Evolutionary conservation across 2,888 invertebrate species (phyloP).

Genomic region (Stenichneumon culpator): DNA sequence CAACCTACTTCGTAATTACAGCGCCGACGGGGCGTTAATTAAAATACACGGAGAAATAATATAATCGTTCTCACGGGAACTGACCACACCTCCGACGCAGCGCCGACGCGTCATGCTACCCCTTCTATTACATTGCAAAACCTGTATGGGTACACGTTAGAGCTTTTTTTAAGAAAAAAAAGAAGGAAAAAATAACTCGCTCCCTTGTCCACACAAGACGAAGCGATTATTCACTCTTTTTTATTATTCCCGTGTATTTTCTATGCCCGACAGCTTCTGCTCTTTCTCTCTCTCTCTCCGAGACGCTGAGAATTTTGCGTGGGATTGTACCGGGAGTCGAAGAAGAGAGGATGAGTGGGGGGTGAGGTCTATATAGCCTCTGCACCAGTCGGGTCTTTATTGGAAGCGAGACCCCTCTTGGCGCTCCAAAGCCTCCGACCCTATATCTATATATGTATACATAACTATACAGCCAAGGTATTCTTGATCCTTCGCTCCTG

Average conservation of each 20-base stretch:
- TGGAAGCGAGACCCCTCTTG: conserved; percentile 69
- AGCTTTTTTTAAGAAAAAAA: conserved; percentile 10
- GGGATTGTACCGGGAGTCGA: conserved; percentile 65
- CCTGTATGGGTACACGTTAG: neutral
- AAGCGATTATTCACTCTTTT: conserved; percentile 18
- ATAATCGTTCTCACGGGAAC: conserved; percentile 64
- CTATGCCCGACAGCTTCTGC: conserved; percentile 3
- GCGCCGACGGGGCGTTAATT: conserved; percentile 59
- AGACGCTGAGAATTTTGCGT: conserved; percentile 63
- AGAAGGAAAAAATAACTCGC: neutral
- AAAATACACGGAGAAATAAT: conserved; percentile 58
- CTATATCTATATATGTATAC: conserved; percentile 4
- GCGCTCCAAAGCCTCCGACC: conserved; percentile 59
- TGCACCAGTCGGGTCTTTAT: conserved; percentile 69
- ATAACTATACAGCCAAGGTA: conserved; percentile 45
- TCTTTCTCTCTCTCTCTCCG: conserved; percentile 14
- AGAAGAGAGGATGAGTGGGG: conserved; percentile 17
- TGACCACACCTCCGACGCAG: conserved; percentile 60
- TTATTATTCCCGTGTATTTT: conserved; percentile 24
- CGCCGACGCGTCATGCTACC: conserved; percentile 31
- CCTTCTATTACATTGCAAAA: conserved; percentile 25
- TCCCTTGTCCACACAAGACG: neutral
- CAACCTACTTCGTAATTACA: conserved; percentile 52
- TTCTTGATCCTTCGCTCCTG: conserved; percentile 65
- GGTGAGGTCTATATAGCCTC: conserved; percentile 66